Percentiles rank a stretch among this genome's conserved stretches.
These are phyloP conservation scores for Tiliacea aurago DNA, from an alignment of 2,888 invertebrate genomes.

Conservation along the genomic window DNA sequence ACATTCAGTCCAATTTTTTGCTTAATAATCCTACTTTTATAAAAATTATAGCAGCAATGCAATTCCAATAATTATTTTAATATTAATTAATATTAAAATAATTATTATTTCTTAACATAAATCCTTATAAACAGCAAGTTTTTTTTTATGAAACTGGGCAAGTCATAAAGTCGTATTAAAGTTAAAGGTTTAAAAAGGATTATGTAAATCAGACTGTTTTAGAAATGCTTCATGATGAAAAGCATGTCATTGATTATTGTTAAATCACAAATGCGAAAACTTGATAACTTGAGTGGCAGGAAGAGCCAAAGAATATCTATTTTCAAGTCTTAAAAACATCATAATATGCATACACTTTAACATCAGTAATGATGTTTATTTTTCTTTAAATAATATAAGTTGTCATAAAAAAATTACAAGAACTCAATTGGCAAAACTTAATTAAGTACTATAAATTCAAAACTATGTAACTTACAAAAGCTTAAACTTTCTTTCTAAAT, in stretches of 20 bases:
- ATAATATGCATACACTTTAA: slow-evolving; percentile 1
- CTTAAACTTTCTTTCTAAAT: slow-evolving; percentile 32
- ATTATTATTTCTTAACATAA: not conserved
- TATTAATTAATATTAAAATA: no score
- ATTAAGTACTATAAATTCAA: slow-evolving; percentile 25
- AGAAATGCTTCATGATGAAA: slow-evolving; percentile 4
- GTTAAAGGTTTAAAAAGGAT: slow-evolving; percentile 1
- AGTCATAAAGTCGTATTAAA: not conserved
- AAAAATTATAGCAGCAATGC: slow-evolving; percentile 36
- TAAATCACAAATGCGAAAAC: slow-evolving; percentile 28
- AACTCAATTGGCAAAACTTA: slow-evolving; percentile 25
- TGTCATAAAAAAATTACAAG: slow-evolving; percentile 12
- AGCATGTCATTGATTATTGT: slow-evolving; percentile 21
- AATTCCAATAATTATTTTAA: slow-evolving; percentile 19
- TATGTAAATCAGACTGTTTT: slow-evolving; percentile 22
- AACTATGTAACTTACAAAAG: slow-evolving; percentile 21
- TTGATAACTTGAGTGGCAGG: slow-evolving; percentile 2
- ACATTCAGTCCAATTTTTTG: slow-evolving; percentile 67
- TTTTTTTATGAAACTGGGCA: slow-evolving; percentile 14
- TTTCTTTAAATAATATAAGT: slow-evolving; percentile 16
- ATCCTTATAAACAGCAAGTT: slow-evolving; percentile 8
- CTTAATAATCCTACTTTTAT: slow-evolving; percentile 56
- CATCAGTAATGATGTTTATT: slow-evolving; percentile 5
- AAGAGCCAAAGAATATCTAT: slow-evolving; percentile 1
- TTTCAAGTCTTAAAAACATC: slow-evolving; percentile 16